Conservation (phyloP, 2,888 invertebrate genomes). For the Idaea straminata region DNA sequence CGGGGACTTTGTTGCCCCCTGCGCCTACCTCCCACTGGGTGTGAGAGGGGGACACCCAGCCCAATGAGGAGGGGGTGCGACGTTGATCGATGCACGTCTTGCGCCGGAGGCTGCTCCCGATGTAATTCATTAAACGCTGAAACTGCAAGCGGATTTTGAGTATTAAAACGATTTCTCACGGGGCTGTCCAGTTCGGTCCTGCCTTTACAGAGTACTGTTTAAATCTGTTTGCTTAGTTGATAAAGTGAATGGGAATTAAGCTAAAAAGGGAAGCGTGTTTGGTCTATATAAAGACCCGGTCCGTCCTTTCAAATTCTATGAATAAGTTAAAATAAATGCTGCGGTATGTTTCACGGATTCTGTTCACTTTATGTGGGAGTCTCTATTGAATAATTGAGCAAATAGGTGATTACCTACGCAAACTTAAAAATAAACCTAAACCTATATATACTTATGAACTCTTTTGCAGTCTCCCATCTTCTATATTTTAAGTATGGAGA, state of each 20-base stretch:
- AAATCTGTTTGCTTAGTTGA: conserved; percentile 56
- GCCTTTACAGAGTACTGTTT: conserved; percentile 56
- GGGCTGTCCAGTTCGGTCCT: conserved; percentile 67
- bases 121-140: conserved; percentile 80
- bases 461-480: too few species aligned
- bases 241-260: conserved; percentile 64
- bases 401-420: background rate
- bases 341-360: conserved; percentile 32
- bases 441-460: too few species aligned
- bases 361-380: conserved; percentile 26
- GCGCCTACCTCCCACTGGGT: conserved; percentile 53
- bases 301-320: conserved; percentile 32
- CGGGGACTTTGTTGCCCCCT: conserved; percentile 62
- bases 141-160: conserved; percentile 79
- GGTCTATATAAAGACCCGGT: conserved; percentile 31
- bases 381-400: conserved; percentile 12
- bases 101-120: conserved; percentile 81
- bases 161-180: conserved; percentile 79
- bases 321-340: conserved; percentile 40
- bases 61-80: conserved; percentile 56
- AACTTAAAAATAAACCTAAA: background rate
- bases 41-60: conserved; percentile 34
- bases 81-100: conserved; percentile 84
- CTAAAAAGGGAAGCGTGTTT: conserved; percentile 45
- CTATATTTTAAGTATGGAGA: too few species aligned